phyloP scores from a whole-genome alignment of 2,113 vertebrate species.

The Corapipo altera region DNA sequence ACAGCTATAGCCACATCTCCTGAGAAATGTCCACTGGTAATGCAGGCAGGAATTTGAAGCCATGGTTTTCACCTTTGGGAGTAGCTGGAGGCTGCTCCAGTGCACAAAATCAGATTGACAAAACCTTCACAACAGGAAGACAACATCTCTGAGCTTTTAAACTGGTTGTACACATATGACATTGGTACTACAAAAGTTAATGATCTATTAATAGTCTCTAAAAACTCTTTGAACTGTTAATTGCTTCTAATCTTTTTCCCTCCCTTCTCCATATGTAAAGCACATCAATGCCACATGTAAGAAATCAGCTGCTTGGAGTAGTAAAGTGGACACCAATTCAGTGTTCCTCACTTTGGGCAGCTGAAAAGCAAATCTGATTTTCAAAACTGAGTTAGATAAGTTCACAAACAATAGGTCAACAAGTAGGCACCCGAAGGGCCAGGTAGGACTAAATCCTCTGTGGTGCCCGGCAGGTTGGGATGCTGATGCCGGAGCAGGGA shows the following conservation, averaged over 20 bases:
- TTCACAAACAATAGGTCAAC: neutral
- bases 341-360: neutral
- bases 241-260: neutral
- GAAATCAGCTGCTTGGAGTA: neutral
- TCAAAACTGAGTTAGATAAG: neutral
- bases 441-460: neutral
- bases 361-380: neutral
- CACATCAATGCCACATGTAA: accelerated
- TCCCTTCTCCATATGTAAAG: neutral
- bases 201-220: neutral
- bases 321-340: neutral
- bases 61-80: neutral
- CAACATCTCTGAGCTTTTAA: neutral
- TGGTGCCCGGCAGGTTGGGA: neutral
- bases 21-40: neutral
- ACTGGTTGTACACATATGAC: neutral
- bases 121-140: neutral
- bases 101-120: neutral
- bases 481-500: neutral
- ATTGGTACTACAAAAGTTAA: neutral
- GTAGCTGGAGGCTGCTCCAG: neutral
- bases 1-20: neutral
- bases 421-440: neutral
- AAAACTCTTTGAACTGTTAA: neutral
- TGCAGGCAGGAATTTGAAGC: neutral